Conservation (phyloP, 2,797 vertebrate genomes). For the Macropus fuliginosus region DNA sequence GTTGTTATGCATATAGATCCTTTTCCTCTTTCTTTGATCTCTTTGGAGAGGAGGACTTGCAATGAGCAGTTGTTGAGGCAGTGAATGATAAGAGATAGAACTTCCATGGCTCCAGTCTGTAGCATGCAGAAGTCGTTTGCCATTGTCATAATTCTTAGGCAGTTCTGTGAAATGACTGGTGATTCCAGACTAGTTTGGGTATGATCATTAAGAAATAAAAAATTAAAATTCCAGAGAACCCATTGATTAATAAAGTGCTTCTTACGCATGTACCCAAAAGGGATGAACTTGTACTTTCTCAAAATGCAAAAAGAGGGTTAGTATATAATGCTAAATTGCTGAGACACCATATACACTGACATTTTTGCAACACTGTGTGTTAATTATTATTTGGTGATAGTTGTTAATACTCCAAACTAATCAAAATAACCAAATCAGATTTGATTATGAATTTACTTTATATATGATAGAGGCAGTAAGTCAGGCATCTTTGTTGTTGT, state of each 20-base stretch:
- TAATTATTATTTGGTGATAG: conserved; percentile 33
- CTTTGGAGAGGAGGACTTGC: background rate
- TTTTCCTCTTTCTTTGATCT: background rate
- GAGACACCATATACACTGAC: background rate
- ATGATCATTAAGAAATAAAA: background rate
- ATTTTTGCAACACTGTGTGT: background rate
- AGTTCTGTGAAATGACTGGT: background rate
- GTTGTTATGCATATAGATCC: background rate
- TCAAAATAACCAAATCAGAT: too few species aligned
- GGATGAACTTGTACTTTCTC: background rate
- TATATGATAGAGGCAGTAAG: background rate
- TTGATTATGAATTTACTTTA: conserved; percentile 47
- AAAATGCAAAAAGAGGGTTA: conserved; percentile 1
- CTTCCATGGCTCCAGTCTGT: background rate
- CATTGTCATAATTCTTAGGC: background rate
- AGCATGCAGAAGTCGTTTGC: conserved; percentile 8
- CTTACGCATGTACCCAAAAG: background rate
- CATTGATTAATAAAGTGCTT: background rate
- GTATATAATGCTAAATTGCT: conserved; percentile 13
- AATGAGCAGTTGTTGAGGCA: background rate
- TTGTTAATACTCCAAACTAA: conserved; percentile 12
- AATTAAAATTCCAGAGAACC: background rate
- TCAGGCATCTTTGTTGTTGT: background rate
- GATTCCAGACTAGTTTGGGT: conserved; percentile 10
- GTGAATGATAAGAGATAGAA: background rate